These are phyloP conservation scores for Euzetes globulus DNA, from an alignment of 2,888 invertebrate species.

Conservation along the genomic window DNA sequence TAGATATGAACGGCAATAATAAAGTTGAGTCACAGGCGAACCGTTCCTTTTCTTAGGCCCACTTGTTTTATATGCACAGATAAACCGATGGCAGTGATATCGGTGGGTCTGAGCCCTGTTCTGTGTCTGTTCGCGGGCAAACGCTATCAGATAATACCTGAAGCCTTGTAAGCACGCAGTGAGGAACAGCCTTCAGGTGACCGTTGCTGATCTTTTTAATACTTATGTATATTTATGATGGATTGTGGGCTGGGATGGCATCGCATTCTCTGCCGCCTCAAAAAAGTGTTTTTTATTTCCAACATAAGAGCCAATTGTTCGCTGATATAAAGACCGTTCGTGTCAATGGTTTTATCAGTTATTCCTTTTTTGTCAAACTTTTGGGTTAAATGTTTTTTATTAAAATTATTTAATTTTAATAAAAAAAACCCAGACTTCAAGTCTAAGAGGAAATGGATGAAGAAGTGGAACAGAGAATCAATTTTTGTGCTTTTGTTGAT, in stretches of 20 bases:
- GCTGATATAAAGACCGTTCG: slow-evolving; percentile 5
- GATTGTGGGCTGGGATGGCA: slow-evolving; percentile 22
- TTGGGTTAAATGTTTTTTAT: background rate
- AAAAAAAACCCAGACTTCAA: background rate
- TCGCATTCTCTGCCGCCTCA: background rate
- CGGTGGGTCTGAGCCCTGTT: background rate
- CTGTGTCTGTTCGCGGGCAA: background rate
- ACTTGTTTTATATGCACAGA: too few species aligned
- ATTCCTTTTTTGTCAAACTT: background rate
- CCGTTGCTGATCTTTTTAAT: slow-evolving; percentile 23
- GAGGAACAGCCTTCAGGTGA: slow-evolving; percentile 9
- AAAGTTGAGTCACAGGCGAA: too few species aligned
- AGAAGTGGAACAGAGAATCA: background rate
- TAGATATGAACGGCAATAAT: too few species aligned
- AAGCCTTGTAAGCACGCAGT: background rate
- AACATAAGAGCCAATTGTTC: background rate
- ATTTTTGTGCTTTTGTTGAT: background rate
- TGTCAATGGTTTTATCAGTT: slow-evolving; percentile 16
- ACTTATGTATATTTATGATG: slow-evolving; percentile 23
- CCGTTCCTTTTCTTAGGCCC: too few species aligned
- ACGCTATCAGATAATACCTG: background rate
- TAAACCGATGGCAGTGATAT: too few species aligned
- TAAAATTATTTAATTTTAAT: background rate
- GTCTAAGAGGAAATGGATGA: background rate
- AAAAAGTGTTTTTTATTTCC: background rate